Base-by-base conservation (phyloP, 2,113 vertebrate species). In the Crotalus viridis region DNA sequence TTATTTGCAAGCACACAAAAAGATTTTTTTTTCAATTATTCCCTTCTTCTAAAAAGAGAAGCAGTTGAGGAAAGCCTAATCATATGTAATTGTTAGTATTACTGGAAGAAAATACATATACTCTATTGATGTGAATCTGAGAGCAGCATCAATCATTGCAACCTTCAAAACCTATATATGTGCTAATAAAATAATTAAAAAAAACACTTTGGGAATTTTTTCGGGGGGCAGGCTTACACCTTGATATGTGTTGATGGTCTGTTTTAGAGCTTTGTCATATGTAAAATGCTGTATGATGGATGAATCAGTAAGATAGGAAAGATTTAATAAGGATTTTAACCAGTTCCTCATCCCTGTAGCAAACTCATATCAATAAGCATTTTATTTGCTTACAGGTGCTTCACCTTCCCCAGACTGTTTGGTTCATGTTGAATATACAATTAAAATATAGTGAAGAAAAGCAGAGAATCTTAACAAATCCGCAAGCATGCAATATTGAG, bases 61-160 rank as follows among this genome's bases (percentile, higher is more conserved):
- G 22, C 26, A 33, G 9, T 92, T 90, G 59, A 48, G 69, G 57
- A 87, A 90, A 90, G 26, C 52, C 90, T 0, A 0, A 17, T 95
- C 91, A 88, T 93, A 6, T 43, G 88, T 89, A 94, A 92, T 92
- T 94, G 91, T 94, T 94, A 93, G 87, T 51, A 39, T 54, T 92
- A 61, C 51, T 89, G 17, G 54, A 55, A 39, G 26, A 87, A 87
- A 87, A 87, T 24, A 26, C 33, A 81, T 54, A 33, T 8, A 48
- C 56, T 17, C 19, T 24, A 21, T 56, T 56, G 88, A 94, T 93
- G 55, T 22, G 17, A 81, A 24, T 94, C 92, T 55, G 89, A 90
- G 92, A 93, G 92, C n/a, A 89, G 69, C 33, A 85, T 43, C 1
- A 33, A 0, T 28, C 10, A 64, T 55, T 90, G 92, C 10, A n/a